Evolutionary conservation across 2,797 vertebrate species (phyloP), one percentile per base, ranked within the genome.

Genomic region (Artibeus lituratus): DNA sequence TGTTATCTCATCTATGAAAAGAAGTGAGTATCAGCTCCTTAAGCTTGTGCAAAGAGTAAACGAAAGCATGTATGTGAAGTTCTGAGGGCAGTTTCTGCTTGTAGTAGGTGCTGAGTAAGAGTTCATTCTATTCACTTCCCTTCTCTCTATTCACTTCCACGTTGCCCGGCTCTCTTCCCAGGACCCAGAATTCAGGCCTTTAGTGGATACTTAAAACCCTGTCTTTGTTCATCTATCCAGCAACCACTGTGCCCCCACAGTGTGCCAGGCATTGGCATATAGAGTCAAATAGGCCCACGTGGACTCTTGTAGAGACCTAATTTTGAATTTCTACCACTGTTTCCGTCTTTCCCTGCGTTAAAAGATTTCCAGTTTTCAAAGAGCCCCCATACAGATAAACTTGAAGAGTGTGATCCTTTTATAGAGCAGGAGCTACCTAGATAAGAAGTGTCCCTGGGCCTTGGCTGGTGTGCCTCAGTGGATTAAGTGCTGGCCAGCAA

Each of bases 311-410:
- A 67, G 76, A 42, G 77, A 76, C 78, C 39, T 59, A 53, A 83
- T 72, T 21, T 83, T 84, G 39, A 21, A 86, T 97, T 86, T 91
- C 32, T 76, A 73, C 72, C 11, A 10, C 74, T 96, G 47, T 82
- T 91, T 83, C 55, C 82, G 39, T 91, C 85, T 94, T 94, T 89
- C 29, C 62, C 85, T 85, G 81, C 10, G 7, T 82, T 94, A n/a
- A 77, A 91, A 67, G 49, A 57, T 81, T 92, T 87, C 18, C n/a
- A 87, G 7, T 93, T 92, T 87, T 49, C 22, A 72, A 88, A 80
- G 18, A 83, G 32, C 39, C 51, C 55, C 26, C 39, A 35, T 85
- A 80, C 51, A 87, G 67, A 82, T 95, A 83, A 85, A 90, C 29
- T 89, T 76, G 82, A 93, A 76, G 47, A 94, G 65, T 55, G 55